A percentile compares a stretch with the other conserved stretches of the same genome.
These are phyloP conservation scores for Buceros bicornis DNA, from an alignment of 2,797 vertebrate species.

Conservation along the genomic window DNA sequence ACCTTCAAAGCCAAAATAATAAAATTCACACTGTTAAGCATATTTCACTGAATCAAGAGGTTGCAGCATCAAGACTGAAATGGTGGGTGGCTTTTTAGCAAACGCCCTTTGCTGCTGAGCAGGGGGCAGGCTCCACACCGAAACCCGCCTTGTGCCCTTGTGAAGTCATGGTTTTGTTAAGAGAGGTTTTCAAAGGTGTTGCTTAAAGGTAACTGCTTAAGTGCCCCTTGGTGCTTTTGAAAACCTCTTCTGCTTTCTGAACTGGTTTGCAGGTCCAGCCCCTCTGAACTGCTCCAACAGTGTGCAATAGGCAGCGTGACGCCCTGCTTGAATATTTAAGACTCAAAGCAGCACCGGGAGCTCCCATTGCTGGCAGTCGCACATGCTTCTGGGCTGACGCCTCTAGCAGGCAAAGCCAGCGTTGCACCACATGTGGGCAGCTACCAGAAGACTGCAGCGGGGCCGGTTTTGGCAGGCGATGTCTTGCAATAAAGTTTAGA, in stretches of 20 bases:
- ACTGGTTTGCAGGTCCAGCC: not conserved
- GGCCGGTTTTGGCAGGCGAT: not conserved
- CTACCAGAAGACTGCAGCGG: not conserved
- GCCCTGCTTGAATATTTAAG: not conserved
- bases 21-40: slow-evolving; percentile 4
- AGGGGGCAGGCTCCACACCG: not conserved
- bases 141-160: not conserved
- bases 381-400: not conserved
- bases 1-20: slow-evolving; percentile 38
- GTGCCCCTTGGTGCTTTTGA: not conserved
- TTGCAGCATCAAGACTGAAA: not conserved
- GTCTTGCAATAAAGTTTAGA: not conserved
- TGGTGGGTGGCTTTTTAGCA: slow-evolving; percentile 30
- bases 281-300: not conserved
- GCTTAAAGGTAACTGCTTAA: slow-evolving; percentile 31
- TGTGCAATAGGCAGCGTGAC: rapidly evolving
- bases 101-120: not conserved
- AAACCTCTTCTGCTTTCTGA: slow-evolving; percentile 28
- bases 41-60: not conserved
- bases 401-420: not conserved
- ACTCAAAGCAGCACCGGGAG: not conserved
- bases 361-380: not conserved
- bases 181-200: slow-evolving; percentile 23
- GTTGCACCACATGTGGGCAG: not conserved
- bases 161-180: not conserved